Percentiles rank a stretch among this genome's conserved stretches.
Conservation (phyloP, 2,113 vertebrate genomes). For the Brachypodius melanocephalos region DNA sequence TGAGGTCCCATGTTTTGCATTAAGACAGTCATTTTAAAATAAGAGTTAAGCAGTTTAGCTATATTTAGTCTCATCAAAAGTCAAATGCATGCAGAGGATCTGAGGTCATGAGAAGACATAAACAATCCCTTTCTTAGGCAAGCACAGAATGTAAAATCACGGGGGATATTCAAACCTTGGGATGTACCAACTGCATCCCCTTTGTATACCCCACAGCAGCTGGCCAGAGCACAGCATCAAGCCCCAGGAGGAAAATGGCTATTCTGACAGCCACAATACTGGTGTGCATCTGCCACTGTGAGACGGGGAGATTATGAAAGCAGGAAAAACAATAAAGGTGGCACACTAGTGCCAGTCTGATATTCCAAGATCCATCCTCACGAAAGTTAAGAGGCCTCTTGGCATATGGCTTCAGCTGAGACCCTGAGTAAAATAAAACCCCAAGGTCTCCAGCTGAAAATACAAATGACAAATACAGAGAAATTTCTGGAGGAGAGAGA, state of each 20-base stretch:
- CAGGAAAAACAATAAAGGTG: conserved; percentile 48
- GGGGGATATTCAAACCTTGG: conserved; percentile 10
- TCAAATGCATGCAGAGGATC: background rate
- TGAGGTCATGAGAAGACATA: background rate
- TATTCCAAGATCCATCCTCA: conserved; percentile 47
- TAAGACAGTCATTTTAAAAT: background rate
- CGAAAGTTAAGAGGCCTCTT: conserved; percentile 51
- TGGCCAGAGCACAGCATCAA: background rate
- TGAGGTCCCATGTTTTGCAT: background rate
- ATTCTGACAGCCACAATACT: conserved; percentile 41
- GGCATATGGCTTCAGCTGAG: conserved; percentile 60
- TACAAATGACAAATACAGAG: conserved; percentile 29
- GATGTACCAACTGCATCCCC: conserved; percentile 15
- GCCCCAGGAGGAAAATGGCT: conserved; percentile 13
- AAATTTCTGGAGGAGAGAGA: conserved; percentile 9
- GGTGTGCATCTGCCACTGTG: conserved; percentile 50
- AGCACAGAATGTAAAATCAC: conserved; percentile 2
- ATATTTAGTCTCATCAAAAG: background rate
- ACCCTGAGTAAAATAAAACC: conserved; percentile 29
- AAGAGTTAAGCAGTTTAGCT: background rate
- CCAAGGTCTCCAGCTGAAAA: conserved; percentile 45
- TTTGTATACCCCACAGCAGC: conserved; percentile 28
- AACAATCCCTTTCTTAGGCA: background rate
- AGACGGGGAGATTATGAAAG: conserved; percentile 53
- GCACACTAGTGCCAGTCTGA: conserved; percentile 8